Conservation (phyloP, 2,888 invertebrate genomes). For the Adelphocoris suturalis region DNA sequence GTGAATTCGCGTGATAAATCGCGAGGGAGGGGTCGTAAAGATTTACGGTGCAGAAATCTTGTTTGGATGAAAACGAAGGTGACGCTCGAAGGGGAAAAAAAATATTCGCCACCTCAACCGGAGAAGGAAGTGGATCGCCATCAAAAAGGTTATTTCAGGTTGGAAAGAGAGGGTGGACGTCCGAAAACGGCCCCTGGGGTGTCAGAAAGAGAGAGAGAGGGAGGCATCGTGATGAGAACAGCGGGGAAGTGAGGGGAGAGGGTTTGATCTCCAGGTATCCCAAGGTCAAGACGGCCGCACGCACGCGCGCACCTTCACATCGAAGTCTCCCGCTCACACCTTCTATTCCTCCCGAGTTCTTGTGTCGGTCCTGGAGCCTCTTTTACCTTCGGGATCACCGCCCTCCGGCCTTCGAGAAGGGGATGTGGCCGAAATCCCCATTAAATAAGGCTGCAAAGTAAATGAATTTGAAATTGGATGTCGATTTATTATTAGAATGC, state of each 20-base stretch:
- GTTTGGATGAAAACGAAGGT: constrained; percentile 32
- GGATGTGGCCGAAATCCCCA: background rate
- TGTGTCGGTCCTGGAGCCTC: constrained; percentile 21
- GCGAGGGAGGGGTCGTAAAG: background rate
- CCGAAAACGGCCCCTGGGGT: constrained; percentile 3
- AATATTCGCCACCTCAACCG: constrained; percentile 8
- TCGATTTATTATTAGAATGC: no score
- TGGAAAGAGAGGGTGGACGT: constrained; percentile 4
- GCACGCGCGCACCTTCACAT: constrained; percentile 45
- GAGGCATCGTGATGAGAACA: background rate
- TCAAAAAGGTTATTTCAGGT: constrained; percentile 32
- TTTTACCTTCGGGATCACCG: constrained; percentile 36
- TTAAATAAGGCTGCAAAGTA: background rate
- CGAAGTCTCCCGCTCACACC: constrained; percentile 28
- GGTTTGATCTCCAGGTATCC: constrained; percentile 51
- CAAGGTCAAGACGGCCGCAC: constrained; percentile 55
- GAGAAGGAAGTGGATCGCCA: constrained; percentile 23
- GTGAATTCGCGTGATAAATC: background rate
- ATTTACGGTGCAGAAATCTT: background rate
- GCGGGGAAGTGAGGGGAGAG: background rate
- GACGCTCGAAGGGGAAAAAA: constrained; percentile 29
- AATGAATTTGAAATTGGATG: no score
- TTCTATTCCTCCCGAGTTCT: background rate
- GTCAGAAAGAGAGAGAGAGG: constrained; percentile 16
- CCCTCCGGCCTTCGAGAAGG: background rate